Evolutionary conservation across 2,113 vertebrate species (phyloP), one percentile per base, ranked within the genome.

Genomic region (Oryzias melastigma): DNA sequence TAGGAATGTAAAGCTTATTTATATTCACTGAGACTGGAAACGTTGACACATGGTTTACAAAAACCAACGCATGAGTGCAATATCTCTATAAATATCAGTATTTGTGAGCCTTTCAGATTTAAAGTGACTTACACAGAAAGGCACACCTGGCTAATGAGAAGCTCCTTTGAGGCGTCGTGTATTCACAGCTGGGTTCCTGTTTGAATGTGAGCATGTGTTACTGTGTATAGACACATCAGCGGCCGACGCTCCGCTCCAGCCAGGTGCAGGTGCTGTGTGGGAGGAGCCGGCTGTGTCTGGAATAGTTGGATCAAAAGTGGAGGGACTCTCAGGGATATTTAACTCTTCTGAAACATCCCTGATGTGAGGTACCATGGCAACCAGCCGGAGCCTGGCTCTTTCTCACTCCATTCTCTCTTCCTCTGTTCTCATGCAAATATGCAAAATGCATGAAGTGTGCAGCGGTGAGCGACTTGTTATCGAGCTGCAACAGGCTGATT

Each of bases 351-450:
- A 67, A 76, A 58, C 66, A 64, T 20, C 51, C 12, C 54, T 52
- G 59, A 71, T 52, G 64, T 66, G 63, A 75, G 80, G 66, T 72
- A 67, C 83, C 83, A 85, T 84, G 85, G 85, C 67, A 80, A 86
- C 85, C 61, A 64, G 53, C 43, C 46, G 20, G 45, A 74, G 51
- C n/a, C 27, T 19, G 25, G 58, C 24, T 53, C 52, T 40, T 24
- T 24, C 19, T 62, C 58, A 57, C 35, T 22, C 17, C 14, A 47
- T 47, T 15, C 59, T 58, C 29, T 55, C 15, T 43, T 66, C 13
- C 4, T 14, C 12, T 59, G 7, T 27, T 57, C 22, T 42, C 24
- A 24, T 17, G 3, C 29, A 50, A 65, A 51, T 10, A 40, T 17
- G 27, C 16, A 35, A 49, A 57, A 58, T 52, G 52, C 17, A 60